These are phyloP conservation scores for Diarsia dahlii DNA, from an alignment of 2,888 invertebrate genomes.

Conservation along the genomic window DNA sequence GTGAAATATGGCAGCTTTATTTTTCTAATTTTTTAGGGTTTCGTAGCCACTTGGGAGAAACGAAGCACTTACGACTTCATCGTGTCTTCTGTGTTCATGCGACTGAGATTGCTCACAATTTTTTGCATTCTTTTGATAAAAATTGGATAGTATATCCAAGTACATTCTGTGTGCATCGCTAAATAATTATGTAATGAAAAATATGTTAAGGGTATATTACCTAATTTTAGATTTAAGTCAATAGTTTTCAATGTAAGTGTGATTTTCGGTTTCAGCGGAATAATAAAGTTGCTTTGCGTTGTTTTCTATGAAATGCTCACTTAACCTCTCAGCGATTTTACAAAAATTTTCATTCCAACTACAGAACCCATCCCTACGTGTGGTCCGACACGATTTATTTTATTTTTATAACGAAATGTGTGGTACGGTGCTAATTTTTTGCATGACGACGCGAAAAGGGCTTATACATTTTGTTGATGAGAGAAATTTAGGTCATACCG, in stretches of 20 bases:
- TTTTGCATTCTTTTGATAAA: not conserved
- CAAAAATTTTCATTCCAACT: not conserved
- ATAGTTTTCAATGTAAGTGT: not conserved
- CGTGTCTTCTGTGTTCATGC: not conserved
- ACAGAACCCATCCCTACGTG: not conserved
- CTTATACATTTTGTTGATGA: slow-evolving; percentile 48
- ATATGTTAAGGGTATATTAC: not conserved
- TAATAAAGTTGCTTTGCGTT: not conserved
- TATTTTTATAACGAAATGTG: slow-evolving; percentile 46
- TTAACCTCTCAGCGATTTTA: not conserved
- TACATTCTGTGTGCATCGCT: too few relatives aligned
- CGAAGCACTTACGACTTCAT: not conserved
- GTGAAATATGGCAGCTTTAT: slow-evolving; percentile 65
- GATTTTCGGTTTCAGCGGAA: not conserved
- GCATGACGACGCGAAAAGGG: slow-evolving; percentile 42
- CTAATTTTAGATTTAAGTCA: not conserved
- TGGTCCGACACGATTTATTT: slow-evolving; percentile 4
- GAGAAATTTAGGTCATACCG: slow-evolving; percentile 31
- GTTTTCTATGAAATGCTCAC: not conserved
- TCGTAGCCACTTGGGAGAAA: not conserved
- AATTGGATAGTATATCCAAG: too few relatives aligned
- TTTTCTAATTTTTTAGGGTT: slow-evolving; percentile 47
- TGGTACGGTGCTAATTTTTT: slow-evolving; percentile 53
- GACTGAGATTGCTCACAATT: too few relatives aligned
- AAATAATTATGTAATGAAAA: not conserved